phyloP scores from a whole-genome alignment of 2,113 vertebrate genomes.

The Pelusios castaneus region DNA sequence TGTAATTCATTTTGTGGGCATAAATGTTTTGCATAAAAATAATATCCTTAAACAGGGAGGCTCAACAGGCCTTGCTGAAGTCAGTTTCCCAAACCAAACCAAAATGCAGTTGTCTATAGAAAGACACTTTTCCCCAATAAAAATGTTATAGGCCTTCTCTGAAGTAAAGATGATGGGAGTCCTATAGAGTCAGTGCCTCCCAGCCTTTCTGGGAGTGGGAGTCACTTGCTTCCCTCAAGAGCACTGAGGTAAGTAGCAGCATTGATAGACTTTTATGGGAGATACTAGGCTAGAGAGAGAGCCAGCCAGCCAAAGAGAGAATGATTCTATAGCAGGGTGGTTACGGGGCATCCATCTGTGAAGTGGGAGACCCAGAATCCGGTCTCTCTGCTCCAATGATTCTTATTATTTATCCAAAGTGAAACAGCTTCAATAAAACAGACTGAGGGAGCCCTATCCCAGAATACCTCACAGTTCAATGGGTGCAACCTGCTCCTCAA shows the following conservation, averaged over 20 bases:
- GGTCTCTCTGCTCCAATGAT: background rate
- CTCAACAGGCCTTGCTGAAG: rapidly evolving
- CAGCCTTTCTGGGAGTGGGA: conserved; percentile 7
- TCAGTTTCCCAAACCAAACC: background rate
- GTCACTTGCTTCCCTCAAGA: background rate
- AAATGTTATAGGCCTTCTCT: background rate
- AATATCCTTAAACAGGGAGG: background rate
- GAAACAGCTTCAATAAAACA: background rate
- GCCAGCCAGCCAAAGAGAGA: too few species aligned
- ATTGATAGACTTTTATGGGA: background rate
- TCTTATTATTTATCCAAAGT: background rate
- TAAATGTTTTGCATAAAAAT: background rate
- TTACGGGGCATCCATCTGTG: background rate
- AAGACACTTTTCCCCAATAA: background rate
- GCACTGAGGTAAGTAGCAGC: background rate
- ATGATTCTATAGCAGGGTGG: background rate
- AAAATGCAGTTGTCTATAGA: background rate
- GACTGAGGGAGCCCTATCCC: background rate
- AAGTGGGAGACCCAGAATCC: background rate
- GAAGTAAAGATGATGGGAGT: background rate
- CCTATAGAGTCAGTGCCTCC: background rate
- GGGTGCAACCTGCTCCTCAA: background rate
- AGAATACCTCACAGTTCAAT: too few species aligned
- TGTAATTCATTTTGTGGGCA: background rate
- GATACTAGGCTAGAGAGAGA: background rate